Percentiles rank a stretch among this genome's conserved stretches.
Evolutionary conservation across 2,797 vertebrate species (phyloP).

Genomic region (Tangara arthus): DNA sequence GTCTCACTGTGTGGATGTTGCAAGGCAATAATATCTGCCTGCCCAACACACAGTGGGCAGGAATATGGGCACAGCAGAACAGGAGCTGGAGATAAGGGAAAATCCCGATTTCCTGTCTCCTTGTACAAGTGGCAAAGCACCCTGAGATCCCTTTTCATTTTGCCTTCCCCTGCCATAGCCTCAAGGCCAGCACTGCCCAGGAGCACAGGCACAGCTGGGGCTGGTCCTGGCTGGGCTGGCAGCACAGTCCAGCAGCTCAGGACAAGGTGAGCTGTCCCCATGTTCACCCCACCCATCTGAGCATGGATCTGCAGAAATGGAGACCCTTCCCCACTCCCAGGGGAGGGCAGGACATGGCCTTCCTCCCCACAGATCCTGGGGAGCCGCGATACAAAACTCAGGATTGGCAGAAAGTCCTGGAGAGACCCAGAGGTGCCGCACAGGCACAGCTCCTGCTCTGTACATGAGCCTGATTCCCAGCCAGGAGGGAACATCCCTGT

Average conservation of each 20-base stretch:
- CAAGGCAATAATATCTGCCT: not conserved
- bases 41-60: not conserved
- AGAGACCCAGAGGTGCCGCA: not conserved
- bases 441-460: not conserved
- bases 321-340: not conserved
- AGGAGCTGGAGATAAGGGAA: not conserved
- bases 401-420: not conserved
- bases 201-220: not conserved
- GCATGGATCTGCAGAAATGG: not conserved
- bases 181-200: not conserved
- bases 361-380: not conserved
- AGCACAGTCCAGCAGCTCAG: not conserved
- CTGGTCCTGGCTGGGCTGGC: not conserved
- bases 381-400: not conserved
- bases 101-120: not conserved
- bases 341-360: not conserved
- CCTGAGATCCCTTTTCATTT: not conserved
- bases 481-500: not conserved
- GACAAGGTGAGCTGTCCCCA: not conserved
- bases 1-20: accelerated
- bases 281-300: not conserved
- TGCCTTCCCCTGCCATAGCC: not conserved
- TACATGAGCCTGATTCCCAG: not conserved
- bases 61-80: not conserved
- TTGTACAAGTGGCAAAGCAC: not conserved